Evolutionary conservation across 2,888 invertebrate genomes (phyloP).

Genomic region (Octonoba sinensis): DNA sequence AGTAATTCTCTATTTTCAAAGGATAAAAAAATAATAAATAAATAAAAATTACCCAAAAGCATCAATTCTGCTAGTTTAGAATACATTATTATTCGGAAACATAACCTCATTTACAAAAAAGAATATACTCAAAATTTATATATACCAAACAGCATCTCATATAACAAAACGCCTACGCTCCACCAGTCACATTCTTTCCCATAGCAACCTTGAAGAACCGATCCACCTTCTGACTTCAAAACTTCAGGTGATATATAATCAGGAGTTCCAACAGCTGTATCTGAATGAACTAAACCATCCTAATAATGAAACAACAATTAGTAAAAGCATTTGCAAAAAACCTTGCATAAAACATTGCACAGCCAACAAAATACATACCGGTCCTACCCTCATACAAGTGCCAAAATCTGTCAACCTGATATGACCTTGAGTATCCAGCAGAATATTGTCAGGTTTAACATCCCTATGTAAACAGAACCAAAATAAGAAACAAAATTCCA

Average conservation of each 20-base stretch:
- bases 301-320: constrained; percentile 67
- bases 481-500: neutral
- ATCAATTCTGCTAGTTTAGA: too few relatives aligned
- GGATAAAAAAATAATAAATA: too few relatives aligned
- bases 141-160: constrained; percentile 95
- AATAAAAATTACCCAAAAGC: too few relatives aligned
- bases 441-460: constrained; percentile 99
- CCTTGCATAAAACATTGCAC: too few relatives aligned
- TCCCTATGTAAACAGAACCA: constrained; percentile 79
- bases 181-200: constrained; percentile 88
- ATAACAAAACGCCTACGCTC: constrained; percentile 98
- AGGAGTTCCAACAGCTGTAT: constrained; percentile 98
- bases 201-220: constrained; percentile 83
- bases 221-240: constrained; percentile 83
- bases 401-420: constrained; percentile 99
- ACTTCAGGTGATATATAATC: constrained; percentile 99
- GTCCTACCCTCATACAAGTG: constrained; percentile 98
- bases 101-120: too few relatives aligned
- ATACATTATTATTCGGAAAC: too few relatives aligned
- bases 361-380: constrained; percentile 72
- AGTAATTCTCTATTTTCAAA: too few relatives aligned
- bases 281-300: constrained; percentile 95
- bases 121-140: constrained; percentile 15
- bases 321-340: too few relatives aligned
- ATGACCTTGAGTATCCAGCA: constrained; percentile 94